Evolutionary conservation across 2,113 vertebrate species (phyloP).

Genomic region (Brevimyrus niger): DNA sequence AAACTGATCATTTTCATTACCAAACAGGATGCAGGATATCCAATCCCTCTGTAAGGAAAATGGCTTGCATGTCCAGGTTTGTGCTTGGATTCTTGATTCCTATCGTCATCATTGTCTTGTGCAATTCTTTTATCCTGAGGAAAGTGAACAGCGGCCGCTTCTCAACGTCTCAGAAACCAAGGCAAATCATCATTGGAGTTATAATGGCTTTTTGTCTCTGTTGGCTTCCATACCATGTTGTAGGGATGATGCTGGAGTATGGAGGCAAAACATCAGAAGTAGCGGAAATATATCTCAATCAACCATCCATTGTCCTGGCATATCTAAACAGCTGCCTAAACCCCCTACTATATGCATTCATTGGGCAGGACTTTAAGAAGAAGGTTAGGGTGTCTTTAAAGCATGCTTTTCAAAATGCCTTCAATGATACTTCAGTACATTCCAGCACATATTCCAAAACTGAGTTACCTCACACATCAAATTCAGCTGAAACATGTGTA

Average conservation of each 20-base stretch:
- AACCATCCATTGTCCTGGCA: slow-evolving; percentile 50
- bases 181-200: slow-evolving; percentile 43
- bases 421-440: slow-evolving; percentile 50
- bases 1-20: not conserved
- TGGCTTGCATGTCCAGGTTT: slow-evolving; percentile 36
- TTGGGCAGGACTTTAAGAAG: slow-evolving; percentile 64
- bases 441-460: slow-evolving; percentile 32
- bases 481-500: slow-evolving; percentile 20
- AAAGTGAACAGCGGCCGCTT: slow-evolving; percentile 33
- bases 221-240: slow-evolving; percentile 67
- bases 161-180: slow-evolving; percentile 43
- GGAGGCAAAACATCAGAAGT: not conserved
- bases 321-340: slow-evolving; percentile 68
- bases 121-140: slow-evolving; percentile 52
- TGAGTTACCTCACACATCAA: slow-evolving; percentile 17
- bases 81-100: slow-evolving; percentile 66
- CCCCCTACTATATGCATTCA: slow-evolving; percentile 55
- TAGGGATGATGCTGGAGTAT: slow-evolving; percentile 45
- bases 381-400: slow-evolving; percentile 50
- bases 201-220: slow-evolving; percentile 62
- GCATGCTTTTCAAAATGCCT: slow-evolving; percentile 57
- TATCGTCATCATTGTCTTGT: slow-evolving; percentile 47
- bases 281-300: slow-evolving; percentile 41
- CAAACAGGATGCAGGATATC: not conserved
- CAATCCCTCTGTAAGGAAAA: not conserved